phyloP scores from a whole-genome alignment of 2,113 vertebrate genomes.

The Vulpes vulpes region DNA sequence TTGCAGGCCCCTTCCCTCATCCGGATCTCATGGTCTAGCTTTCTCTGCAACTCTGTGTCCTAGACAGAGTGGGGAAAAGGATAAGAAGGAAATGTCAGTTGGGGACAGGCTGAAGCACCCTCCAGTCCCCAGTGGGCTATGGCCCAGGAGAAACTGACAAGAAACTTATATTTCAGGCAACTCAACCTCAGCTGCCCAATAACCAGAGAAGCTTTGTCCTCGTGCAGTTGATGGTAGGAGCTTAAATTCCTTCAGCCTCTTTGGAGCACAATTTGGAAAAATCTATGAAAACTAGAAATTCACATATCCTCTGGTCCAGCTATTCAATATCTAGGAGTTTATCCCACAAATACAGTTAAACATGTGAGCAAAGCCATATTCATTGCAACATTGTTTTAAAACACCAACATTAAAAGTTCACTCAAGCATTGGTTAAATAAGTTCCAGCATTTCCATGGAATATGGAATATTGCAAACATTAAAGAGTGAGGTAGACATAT shows the following conservation, averaged over 20 bases:
- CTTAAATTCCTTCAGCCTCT: constrained; percentile 16
- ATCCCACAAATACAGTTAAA: background rate
- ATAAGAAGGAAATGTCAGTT: constrained; percentile 9
- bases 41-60: constrained; percentile 96
- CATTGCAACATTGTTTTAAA: constrained; percentile 40
- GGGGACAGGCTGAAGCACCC: background rate
- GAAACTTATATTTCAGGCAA: background rate
- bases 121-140: background rate
- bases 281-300: constrained; percentile 53
- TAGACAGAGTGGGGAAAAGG: constrained; percentile 73
- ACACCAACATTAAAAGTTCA: constrained; percentile 21
- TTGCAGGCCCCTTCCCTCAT: constrained; percentile 96
- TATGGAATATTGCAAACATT: background rate
- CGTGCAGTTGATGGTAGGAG: background rate
- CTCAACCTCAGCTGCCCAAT: background rate
- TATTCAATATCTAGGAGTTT: constrained; percentile 15
- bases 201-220: constrained; percentile 22
- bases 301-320: constrained; percentile 38
- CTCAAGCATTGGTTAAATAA: constrained; percentile 16
- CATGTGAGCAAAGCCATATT: background rate
- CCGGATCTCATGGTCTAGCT: constrained; percentile 96
- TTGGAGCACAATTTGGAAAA: constrained; percentile 52
- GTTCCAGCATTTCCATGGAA: background rate
- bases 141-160: background rate
- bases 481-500: constrained; percentile 46